phyloP scores from a whole-genome alignment of 1,140 invertebrate species.

The Drosophila ananassae region DNA sequence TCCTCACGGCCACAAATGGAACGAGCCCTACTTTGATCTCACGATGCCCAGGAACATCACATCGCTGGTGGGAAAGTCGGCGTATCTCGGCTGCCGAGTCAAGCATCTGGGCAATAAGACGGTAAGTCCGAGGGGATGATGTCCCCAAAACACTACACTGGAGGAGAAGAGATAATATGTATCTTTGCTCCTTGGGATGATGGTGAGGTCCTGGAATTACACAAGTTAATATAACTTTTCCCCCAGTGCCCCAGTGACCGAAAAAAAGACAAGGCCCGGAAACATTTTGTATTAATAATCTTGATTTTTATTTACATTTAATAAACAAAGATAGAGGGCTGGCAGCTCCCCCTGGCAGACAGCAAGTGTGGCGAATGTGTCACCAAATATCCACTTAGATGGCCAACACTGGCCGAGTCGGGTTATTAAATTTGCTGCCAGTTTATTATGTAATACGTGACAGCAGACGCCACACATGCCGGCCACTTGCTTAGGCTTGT shows the following conservation, averaged over 20 bases:
- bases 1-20: slow-evolving; percentile 82
- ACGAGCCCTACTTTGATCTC: slow-evolving; percentile 92
- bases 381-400: slow-evolving; percentile 63
- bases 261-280: slow-evolving; percentile 34
- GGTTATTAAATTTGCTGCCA: slow-evolving; percentile 78
- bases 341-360: slow-evolving; percentile 6
- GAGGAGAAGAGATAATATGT: background rate
- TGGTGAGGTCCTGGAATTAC: background rate
- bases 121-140: slow-evolving; percentile 85
- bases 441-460: slow-evolving; percentile 81
- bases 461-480: slow-evolving; percentile 37
- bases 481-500: slow-evolving; percentile 4
- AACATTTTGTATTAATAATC: slow-evolving; percentile 74
- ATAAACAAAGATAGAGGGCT: slow-evolving; percentile 62
- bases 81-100: slow-evolving; percentile 92
- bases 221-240: background rate
- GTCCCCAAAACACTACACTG: slow-evolving; percentile 8
- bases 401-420: slow-evolving; percentile 32
- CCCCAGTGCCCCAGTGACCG: background rate
- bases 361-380: slow-evolving; percentile 72
- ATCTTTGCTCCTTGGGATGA: background rate
- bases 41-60: slow-evolving; percentile 93
- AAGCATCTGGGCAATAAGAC: slow-evolving; percentile 95
- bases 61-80: slow-evolving; percentile 93
- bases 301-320: slow-evolving; percentile 82